phyloP scores from a whole-genome alignment of 2,797 vertebrate species.

The Ficedula albicollis region DNA sequence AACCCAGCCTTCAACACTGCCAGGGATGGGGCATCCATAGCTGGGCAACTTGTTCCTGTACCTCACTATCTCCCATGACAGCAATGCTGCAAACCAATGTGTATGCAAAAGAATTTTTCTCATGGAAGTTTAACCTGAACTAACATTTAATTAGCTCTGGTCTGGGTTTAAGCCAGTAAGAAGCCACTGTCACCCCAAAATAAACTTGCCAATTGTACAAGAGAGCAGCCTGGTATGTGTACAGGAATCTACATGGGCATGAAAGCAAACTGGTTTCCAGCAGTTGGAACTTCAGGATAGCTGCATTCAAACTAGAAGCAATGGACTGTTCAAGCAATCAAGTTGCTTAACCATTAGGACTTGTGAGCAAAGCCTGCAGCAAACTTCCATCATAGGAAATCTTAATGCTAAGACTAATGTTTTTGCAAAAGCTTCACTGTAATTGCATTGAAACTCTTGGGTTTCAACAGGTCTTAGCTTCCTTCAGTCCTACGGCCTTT shows the following conservation, averaged over 20 bases:
- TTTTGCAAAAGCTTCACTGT: neutral
- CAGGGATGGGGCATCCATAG: neutral
- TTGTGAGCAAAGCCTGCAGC: neutral
- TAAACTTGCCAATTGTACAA: neutral
- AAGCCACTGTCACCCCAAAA: neutral
- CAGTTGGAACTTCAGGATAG: neutral
- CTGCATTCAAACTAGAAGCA: neutral
- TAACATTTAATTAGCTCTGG: neutral
- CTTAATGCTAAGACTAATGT: neutral
- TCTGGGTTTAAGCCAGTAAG: neutral
- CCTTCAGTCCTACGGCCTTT: neutral
- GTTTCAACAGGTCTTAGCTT: neutral
- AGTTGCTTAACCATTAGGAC: neutral
- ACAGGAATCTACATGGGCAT: neutral
- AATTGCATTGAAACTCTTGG: neutral
- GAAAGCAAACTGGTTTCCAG: neutral
- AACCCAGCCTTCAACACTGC: neutral
- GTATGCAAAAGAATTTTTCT: neutral
- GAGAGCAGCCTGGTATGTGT: neutral
- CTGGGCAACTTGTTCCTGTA: neutral
- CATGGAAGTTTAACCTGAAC: neutral
- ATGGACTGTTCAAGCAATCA: neutral
- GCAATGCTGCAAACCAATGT: rapidly evolving
- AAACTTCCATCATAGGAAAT: neutral
- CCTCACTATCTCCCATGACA: neutral